Evolutionary conservation across 2,113 vertebrate genomes (phyloP), one percentile per base, ranked within the genome.

Genomic region (Semicossyphus pulcher): DNA sequence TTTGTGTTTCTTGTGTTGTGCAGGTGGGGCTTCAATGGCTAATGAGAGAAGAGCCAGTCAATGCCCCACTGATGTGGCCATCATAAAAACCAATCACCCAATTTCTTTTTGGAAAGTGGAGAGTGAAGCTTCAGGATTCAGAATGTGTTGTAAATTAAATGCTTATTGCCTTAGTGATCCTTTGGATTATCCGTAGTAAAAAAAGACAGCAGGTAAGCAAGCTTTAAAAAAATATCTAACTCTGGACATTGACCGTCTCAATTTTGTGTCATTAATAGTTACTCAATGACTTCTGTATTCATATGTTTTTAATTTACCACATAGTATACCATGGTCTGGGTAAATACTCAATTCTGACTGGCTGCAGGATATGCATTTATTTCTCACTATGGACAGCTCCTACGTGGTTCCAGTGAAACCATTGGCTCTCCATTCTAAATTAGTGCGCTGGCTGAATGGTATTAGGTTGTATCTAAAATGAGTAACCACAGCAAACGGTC

Each of bases 21-120:
- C 89, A 91, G 87, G 85, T 80, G 89, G 78, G 49, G 32, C 58
- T 84, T 88, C 74, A 85, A 70, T 86, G 76, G 69, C 72, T 80
- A 78, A 84, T 73, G 78, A 85, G 72, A 69, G 73, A 71, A 51
- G 28, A 68, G 44, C 34, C 29, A 64, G 62, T 75, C 76, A 72
- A 81, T 70, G 72, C 26, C 41, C 10, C 39, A 52, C 61, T 88
- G 77, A 86, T 70, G 62, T 73, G 51, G 57, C 32, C 44, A 28
- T 71, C 59, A 52, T 54, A 44, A 77, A 34, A 72, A 73, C n/a
- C 37, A 54, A 58, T 61, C 59, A 67, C 42, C 2, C 37, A 16
- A 12, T 39, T 49, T 76, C 54, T 60, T 59, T 39, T 10, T 72
- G 34, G 36, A 60, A 42, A 37, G 47, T 25, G 14, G 3, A 25